These are phyloP conservation scores for Drosophila helvetica DNA, from an alignment of 2,888 invertebrate genomes.

Conservation along the genomic window DNA sequence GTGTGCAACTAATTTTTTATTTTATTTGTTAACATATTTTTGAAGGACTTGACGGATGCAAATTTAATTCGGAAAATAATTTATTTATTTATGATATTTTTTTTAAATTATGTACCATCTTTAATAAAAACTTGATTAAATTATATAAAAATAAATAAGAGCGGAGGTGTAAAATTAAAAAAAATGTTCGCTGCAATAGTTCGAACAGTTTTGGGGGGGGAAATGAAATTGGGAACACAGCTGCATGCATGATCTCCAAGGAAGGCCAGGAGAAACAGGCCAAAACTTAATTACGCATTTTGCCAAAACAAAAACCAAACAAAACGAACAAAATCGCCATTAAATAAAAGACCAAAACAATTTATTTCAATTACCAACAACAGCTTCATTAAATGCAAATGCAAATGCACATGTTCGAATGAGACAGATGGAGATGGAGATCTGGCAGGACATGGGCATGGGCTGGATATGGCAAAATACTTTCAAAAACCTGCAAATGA, in stretches of 20 bases:
- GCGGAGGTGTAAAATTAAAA: too few relatives aligned
- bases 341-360: conserved; percentile 55
- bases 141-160: too few relatives aligned
- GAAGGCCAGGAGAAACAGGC: conserved; percentile 13
- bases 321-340: conserved; percentile 23
- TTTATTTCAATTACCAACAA: conserved; percentile 63
- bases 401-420: not conserved
- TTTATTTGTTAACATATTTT: too few relatives aligned
- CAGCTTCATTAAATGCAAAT: conserved; percentile 14
- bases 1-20: too few relatives aligned
- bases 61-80: too few relatives aligned
- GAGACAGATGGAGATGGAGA: not conserved
- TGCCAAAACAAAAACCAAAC: conserved; percentile 41
- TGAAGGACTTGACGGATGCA: too few relatives aligned
- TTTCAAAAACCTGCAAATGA: conserved; percentile 24
- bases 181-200: too few relatives aligned
- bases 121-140: too few relatives aligned
- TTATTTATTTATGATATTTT: too few relatives aligned
- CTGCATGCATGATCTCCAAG: not conserved
- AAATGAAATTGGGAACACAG: too few relatives aligned
- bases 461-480: conserved; percentile 32
- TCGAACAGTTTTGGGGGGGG: too few relatives aligned
- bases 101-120: too few relatives aligned
- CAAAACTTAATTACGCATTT: conserved; percentile 64
- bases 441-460: conserved; percentile 5